Conservation (phyloP, 1,140 invertebrate genomes). For the Drosophila yakuba region DNA sequence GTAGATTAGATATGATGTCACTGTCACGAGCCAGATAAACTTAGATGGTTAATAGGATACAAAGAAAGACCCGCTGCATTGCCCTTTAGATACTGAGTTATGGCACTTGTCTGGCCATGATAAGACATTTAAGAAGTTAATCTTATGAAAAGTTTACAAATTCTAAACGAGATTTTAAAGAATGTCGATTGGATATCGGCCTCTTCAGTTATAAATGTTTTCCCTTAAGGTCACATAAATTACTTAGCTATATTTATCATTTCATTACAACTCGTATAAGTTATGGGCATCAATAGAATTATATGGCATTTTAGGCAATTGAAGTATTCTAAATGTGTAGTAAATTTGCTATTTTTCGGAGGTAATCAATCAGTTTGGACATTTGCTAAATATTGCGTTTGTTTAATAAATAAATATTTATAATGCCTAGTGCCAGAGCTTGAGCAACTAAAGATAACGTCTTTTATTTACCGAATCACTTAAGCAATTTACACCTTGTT, state of each 20-base stretch:
- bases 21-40: slow-evolving; percentile 42
- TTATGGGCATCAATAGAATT: too few relatives aligned
- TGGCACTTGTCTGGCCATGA: slow-evolving; percentile 7
- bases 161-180: not conserved
- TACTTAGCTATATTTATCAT: too few relatives aligned
- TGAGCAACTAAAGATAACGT: slow-evolving; percentile 6
- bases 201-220: too few relatives aligned
- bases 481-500: slow-evolving; percentile 48
- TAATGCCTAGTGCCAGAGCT: not conserved
- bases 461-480: slow-evolving; percentile 28
- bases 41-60: not conserved
- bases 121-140: not conserved
- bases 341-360: too few relatives aligned
- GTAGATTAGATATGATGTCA: slow-evolving; percentile 52
- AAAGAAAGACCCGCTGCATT: slow-evolving; percentile 1
- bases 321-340: too few relatives aligned
- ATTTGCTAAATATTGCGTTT: not conserved
- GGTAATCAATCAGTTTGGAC: too few relatives aligned
- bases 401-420: slow-evolving; percentile 1
- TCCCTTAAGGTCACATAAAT: too few relatives aligned
- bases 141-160: not conserved
- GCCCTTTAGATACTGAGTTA: slow-evolving; percentile 37
- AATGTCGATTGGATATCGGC: too few relatives aligned
- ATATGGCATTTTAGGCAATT: too few relatives aligned
- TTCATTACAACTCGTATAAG: too few relatives aligned